Evolutionary conservation across 2,888 invertebrate species (phyloP), one percentile per base, ranked within the genome.

Genomic region (Brachypalpus laphriformis): DNA sequence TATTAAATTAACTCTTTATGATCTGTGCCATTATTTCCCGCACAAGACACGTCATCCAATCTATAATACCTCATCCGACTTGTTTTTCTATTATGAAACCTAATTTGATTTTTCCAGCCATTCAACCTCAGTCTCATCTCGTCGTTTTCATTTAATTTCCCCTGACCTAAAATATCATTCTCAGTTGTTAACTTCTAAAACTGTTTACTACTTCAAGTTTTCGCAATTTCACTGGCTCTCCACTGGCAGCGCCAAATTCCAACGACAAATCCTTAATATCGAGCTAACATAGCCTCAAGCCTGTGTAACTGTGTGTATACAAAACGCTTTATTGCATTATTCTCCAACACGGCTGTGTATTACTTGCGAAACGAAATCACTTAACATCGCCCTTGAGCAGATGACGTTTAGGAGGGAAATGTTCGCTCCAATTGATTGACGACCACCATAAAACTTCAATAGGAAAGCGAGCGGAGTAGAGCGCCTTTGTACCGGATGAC

Each of bases 401-500:
- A 75, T 83, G 80, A 83, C 80, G 83, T 75, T 83, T 57, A 63
- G 47, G 9, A 66, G 14, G 59, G n/a, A 68, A 80, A 75, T 74
- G 74, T 70, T 61, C 80, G 57, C 74, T 75, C 80, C 83, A 70
- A 80, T 74, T 83, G 83, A 83, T 83, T 80, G 83, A 74, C 80
- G 83, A 70, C 83, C 80, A 45, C 63, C 68, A 80, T 83, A 65
- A 80, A 83, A 83, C 83, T 80, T 80, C 49, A 54, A 68, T 56
- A 28, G 49, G 20, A 28, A 18, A 40, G 1, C 47, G 45, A 40
- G 1, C 37, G 37, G 28, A 25, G 25, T 25, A 57, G 14, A 49
- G 18, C 28, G 51, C 80, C 70, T 75, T 80, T 80, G 68, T 83
- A 40, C 40, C 47, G 37, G 45, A 75, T 75, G 83, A 80, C 80